Base-by-base conservation (phyloP, 64 coral and sea anemone species). In the Catalaphyllia jardinei region DNA sequence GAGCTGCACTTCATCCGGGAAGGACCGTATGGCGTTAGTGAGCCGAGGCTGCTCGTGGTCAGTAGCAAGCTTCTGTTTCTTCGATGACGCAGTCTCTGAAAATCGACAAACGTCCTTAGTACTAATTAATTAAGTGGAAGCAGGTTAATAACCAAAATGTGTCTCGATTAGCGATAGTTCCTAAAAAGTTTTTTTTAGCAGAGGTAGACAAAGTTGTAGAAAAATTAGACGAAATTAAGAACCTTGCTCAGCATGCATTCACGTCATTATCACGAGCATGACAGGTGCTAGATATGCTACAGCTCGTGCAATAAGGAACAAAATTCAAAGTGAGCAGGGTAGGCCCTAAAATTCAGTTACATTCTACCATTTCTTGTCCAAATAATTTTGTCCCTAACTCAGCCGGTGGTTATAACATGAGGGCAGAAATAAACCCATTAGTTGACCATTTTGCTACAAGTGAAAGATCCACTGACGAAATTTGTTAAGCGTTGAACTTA, bases 1-100 rank as follows among this genome's bases (percentile, higher is more conserved):
- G 25, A 94, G 67, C 42, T 94, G 88, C 10, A 94, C 93, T 76
- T 94, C 93, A 67, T 86, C 88, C 28, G 93, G 93, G 49, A 94
- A 91, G 25, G 93, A 94, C 55, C 83, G 49, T 22, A 94, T 85
- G 24, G 93, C 93, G 65, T 87, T 87, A 13, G 82, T 91, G 20
- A 94, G 59, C 46, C 67, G 83, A 10, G 86, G 73, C 65, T 84
- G 72, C 62, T 85, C 81, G 10, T n/a, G 18, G 35, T 71, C 81
- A 52, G 62, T 35, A 15, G 62, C 12, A 71, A 25, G 24, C 31
- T 83, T 46, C 62, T 69, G 81, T 51, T 85, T 85, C 63, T 85
- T 85, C 19, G 81, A 85, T 52, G 60, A 39, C 1, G 22, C 69
- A 83, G 60, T 15, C 39, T 71, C 63, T 71, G 63, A 11, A 69